A percentile compares a stretch with the other conserved stretches of the same genome.
Conservation (phyloP, 2,113 vertebrate species). For the Ceyx cyanopectus region DNA sequence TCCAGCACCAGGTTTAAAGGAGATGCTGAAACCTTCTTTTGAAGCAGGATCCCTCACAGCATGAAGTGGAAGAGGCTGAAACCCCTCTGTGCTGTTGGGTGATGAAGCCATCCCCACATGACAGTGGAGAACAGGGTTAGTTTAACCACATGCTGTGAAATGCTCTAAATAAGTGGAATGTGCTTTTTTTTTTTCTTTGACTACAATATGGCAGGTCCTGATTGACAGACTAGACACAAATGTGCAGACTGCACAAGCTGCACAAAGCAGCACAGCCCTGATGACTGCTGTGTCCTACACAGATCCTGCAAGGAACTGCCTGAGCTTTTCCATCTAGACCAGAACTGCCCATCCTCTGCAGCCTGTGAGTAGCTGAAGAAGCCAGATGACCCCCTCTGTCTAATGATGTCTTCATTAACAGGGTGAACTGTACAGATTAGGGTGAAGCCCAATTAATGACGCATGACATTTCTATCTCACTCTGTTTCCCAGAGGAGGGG, state of each 20-base stretch:
- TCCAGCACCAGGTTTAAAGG: not conserved
- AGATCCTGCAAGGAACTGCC: not conserved
- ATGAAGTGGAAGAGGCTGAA: not conserved
- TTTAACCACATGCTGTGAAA: not conserved
- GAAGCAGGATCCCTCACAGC: not conserved
- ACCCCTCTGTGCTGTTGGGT: not conserved
- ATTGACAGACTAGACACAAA: conserved; percentile 32
- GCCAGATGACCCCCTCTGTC: not conserved
- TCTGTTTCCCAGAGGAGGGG: not conserved
- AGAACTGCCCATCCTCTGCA: not conserved
- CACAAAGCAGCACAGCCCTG: not conserved
- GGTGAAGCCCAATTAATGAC: not conserved
- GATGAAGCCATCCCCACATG: not conserved
- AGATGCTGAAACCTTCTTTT: not conserved
- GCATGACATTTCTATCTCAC: not conserved
- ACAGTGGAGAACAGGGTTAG: not conserved
- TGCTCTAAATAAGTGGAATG: not conserved
- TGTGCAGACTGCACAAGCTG: conserved; percentile 10
- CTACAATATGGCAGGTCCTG: not conserved
- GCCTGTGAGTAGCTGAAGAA: not conserved
- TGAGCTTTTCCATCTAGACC: not conserved
- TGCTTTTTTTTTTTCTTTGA: conserved; percentile 6
- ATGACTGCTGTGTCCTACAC: not conserved
- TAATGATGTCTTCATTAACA: not conserved
- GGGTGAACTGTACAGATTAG: not conserved